Conservation (phyloP, 2,113 vertebrate species). For the Eonycteris spelaea region DNA sequence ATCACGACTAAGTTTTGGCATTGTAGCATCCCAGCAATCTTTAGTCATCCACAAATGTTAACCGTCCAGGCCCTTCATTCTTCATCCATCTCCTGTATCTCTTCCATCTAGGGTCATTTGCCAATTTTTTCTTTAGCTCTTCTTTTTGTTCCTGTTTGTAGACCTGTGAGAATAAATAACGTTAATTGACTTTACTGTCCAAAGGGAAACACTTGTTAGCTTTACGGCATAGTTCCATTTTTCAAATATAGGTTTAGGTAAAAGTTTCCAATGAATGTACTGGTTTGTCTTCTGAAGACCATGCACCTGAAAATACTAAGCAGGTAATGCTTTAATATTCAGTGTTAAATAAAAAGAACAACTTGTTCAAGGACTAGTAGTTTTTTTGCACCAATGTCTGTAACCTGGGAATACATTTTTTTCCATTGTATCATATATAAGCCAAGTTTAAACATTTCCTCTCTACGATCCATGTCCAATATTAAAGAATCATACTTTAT, state of each 20-base stretch:
- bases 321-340: background rate
- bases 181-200: background rate
- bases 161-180: conserved; percentile 78
- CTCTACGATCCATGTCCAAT: background rate
- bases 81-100: conserved; percentile 98
- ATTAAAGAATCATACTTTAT: conserved; percentile 3
- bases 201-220: background rate
- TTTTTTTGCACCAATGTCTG: background rate
- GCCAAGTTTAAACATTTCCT: conserved; percentile 35
- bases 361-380: background rate
- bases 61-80: conserved; percentile 93
- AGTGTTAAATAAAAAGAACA: background rate
- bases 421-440: background rate
- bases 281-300: conserved; percentile 14
- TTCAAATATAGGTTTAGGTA: background rate
- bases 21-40: background rate
- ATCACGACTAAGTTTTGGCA: conserved; percentile 17
- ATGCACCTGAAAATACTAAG: background rate
- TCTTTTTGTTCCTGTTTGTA: conserved; percentile 94
- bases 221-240: background rate
- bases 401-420: conserved; percentile 17
- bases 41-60: conserved; percentile 96
- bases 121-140: conserved; percentile 96
- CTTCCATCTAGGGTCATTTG: conserved; percentile 95
- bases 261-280: background rate